These are phyloP conservation scores for Drosophila obscura DNA, from an alignment of 1,140 invertebrate genomes.

Conservation along the genomic window DNA sequence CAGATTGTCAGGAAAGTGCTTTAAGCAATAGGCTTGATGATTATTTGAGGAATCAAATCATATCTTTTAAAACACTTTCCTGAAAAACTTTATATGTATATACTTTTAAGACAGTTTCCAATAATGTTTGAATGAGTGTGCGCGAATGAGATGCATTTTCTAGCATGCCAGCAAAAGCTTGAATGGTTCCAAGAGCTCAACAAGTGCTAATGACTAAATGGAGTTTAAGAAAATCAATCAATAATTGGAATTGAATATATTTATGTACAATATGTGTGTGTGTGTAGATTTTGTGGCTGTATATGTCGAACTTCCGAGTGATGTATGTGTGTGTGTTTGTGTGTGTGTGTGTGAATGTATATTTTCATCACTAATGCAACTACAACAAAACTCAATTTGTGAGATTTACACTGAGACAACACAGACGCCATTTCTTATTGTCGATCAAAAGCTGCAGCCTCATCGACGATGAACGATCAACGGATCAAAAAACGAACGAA, in stretches of 20 bases:
- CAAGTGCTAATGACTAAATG: slow-evolving; percentile 11
- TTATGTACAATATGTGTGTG: not conserved
- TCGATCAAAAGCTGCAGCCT: slow-evolving; percentile 17
- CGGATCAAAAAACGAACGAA: slow-evolving; percentile 16
- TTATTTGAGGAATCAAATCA: too few relatives aligned
- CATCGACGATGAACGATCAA: slow-evolving; percentile 42
- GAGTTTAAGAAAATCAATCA: not conserved
- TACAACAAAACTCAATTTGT: slow-evolving; percentile 71
- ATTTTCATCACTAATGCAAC: slow-evolving; percentile 79
- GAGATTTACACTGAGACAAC: slow-evolving; percentile 38
- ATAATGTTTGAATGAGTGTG: too few relatives aligned
- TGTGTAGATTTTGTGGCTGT: slow-evolving; percentile 23
- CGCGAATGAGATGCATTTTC: not conserved
- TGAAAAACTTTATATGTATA: too few relatives aligned
- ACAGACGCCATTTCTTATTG: not conserved
- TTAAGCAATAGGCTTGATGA: too few relatives aligned
- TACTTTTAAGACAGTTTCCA: too few relatives aligned
- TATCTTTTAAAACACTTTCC: too few relatives aligned
- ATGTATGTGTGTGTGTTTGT: slow-evolving; percentile 7
- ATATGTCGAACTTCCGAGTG: not conserved
- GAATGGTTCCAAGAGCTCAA: not conserved
- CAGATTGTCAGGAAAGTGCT: too few relatives aligned
- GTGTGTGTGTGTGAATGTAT: slow-evolving; percentile 24
- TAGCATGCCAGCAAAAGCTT: slow-evolving; percentile 31
- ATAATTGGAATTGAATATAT: too few relatives aligned